These are phyloP conservation scores for Ostrea denselamellosa DNA, from an alignment of 1,140 invertebrate species.

Conservation along the genomic window DNA sequence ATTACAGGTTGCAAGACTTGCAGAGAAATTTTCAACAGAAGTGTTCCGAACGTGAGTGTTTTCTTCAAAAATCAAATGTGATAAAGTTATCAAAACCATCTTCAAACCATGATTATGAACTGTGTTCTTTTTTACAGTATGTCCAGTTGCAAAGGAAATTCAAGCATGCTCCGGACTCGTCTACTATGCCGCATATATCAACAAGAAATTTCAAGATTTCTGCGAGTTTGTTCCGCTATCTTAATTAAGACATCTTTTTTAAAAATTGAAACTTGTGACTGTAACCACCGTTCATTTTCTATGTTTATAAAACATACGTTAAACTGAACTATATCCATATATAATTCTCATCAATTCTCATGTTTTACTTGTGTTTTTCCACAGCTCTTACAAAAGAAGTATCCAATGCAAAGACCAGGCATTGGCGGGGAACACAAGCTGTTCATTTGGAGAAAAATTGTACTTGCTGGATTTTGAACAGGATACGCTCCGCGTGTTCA, in stretches of 20 bases:
- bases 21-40: background rate
- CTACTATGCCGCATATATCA: background rate
- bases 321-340: background rate
- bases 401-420: background rate
- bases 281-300: too few relatives aligned
- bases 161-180: background rate
- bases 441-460: constrained; percentile 30
- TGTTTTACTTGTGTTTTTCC: background rate
- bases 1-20: background rate
- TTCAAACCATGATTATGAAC: background rate
- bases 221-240: background rate
- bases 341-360: background rate
- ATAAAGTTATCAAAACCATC: background rate
- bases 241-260: background rate
- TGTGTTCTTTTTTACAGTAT: background rate
- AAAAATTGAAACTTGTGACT: too few relatives aligned
- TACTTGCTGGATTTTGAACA: background rate
- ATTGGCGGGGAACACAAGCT: background rate
- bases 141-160: constrained; percentile 20
- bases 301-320: too few relatives aligned
- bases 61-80: background rate
- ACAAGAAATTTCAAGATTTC: constrained; percentile 26
- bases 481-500: background rate
- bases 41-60: background rate
- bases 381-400: constrained; percentile 11